These are phyloP conservation scores for Paramormyrops kingsleyae DNA, from an alignment of 2,113 vertebrate genomes.

Conservation along the genomic window DNA sequence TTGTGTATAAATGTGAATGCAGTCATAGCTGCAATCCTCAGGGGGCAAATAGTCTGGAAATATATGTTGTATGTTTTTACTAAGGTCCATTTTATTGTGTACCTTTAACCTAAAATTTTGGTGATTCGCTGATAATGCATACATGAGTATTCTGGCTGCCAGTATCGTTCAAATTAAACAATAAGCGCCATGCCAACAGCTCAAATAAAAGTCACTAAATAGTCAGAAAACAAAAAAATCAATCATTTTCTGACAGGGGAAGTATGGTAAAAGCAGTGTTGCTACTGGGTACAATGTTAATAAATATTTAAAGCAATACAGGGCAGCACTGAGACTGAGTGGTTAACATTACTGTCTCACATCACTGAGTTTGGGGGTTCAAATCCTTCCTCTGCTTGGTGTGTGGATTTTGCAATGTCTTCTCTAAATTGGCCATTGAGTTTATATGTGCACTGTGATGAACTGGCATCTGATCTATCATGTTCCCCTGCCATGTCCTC, in stretches of 20 bases:
- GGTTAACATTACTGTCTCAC: neutral
- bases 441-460: neutral
- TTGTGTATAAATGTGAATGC: conserved; percentile 15
- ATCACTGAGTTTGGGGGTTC: neutral
- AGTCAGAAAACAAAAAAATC: neutral
- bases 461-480: neutral
- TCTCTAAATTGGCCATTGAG: neutral
- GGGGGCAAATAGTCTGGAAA: neutral
- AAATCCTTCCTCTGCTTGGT: neutral
- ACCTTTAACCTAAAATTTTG: neutral
- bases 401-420: neutral
- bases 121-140: neutral
- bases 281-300: neutral
- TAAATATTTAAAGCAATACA: neutral
- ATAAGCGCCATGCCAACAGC: neutral
- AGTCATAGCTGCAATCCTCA: neutral
- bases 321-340: neutral
- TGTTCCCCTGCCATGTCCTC: neutral
- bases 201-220: neutral
- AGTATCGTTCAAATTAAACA: neutral
- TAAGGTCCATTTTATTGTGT: neutral
- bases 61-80: neutral
- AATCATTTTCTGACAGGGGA: neutral
- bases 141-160: neutral
- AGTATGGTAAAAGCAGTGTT: neutral